phyloP scores from a whole-genome alignment of 2,888 invertebrate genomes.

The Polyploca ridens region DNA sequence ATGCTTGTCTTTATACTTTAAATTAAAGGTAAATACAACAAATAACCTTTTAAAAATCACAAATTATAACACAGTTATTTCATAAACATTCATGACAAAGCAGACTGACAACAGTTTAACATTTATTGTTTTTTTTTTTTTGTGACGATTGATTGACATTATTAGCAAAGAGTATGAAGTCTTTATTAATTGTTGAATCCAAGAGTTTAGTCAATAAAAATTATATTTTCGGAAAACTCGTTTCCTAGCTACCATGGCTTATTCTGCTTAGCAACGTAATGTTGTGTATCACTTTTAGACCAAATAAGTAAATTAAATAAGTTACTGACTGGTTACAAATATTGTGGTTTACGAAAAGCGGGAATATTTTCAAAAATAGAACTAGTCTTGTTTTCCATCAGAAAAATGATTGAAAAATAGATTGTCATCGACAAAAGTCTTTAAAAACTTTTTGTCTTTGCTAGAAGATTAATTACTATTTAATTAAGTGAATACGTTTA shows the following conservation, averaged over 20 bases:
- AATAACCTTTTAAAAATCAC: neutral
- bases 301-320: neutral
- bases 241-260: neutral
- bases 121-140: neutral
- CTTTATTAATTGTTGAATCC: neutral
- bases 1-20: no score
- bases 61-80: neutral
- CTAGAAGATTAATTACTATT: constrained; percentile 8
- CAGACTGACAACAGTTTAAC: neutral
- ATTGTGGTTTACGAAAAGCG: neutral
- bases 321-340: neutral
- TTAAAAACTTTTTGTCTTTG: neutral
- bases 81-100: neutral
- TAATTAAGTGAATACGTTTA: constrained; percentile 18
- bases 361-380: constrained; percentile 8
- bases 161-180: neutral
- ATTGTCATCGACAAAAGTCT: constrained; percentile 3
- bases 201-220: neutral
- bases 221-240: neutral
- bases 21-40: no score
- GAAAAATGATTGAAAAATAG: neutral
- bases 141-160: neutral
- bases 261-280: neutral
- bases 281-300: neutral
- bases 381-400: neutral